Evolutionary conservation across 1,140 invertebrate species (phyloP).

Genomic region (Galleria mellonella): DNA sequence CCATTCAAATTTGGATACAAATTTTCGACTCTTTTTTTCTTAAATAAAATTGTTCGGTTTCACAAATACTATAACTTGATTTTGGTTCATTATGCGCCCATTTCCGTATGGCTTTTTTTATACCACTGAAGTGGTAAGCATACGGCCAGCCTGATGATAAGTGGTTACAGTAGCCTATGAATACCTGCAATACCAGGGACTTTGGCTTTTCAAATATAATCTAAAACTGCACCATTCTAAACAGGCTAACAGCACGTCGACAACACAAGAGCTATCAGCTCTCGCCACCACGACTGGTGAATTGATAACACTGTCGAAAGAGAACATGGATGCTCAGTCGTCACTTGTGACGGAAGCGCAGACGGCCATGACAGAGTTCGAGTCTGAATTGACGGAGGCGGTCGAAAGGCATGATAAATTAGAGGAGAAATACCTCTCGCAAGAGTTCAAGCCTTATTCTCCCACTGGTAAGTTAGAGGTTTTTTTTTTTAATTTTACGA

Average conservation of each 20-base stretch:
- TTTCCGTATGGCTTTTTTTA: no score
- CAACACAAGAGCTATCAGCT: slow-evolving; percentile 8
- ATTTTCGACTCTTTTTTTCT: no score
- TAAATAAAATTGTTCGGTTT: no score
- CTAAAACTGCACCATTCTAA: no score
- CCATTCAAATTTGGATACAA: no score
- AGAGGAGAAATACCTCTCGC: slow-evolving; percentile 50
- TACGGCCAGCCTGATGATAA: no score
- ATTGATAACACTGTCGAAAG: neutral
- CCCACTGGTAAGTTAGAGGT: slow-evolving; percentile 45
- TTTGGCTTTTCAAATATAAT: no score
- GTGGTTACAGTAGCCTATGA: no score
- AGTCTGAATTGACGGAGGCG: slow-evolving; percentile 9
- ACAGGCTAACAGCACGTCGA: slow-evolving; percentile 15
- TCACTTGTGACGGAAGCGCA: neutral
- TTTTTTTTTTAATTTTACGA: neutral
- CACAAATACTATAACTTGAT: no score
- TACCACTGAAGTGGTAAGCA: no score
- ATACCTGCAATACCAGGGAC: no score
- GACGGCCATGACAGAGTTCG: slow-evolving; percentile 6
- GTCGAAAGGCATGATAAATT: slow-evolving; percentile 23
- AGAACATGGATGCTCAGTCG: slow-evolving; percentile 1
- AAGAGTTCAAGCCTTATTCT: slow-evolving; percentile 65
- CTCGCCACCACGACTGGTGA: slow-evolving; percentile 2
- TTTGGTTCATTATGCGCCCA: no score